These are phyloP conservation scores for Lutjanus erythropterus DNA, from an alignment of 2,113 vertebrate species.

Conservation along the genomic window DNA sequence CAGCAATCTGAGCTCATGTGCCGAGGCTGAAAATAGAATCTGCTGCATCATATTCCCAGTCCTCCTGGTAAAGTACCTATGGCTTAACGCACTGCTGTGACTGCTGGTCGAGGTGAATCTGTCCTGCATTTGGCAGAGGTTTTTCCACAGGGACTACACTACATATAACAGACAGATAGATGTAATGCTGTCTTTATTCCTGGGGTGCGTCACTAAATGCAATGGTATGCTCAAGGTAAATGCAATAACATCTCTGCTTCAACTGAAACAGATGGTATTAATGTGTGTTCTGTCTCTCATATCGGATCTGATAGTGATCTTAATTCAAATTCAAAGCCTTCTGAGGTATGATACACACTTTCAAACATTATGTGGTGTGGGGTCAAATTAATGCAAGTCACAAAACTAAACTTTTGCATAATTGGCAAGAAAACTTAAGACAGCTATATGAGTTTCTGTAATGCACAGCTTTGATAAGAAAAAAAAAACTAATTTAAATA, in stretches of 20 bases:
- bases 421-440: neutral
- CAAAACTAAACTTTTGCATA: neutral
- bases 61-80: constrained; percentile 29
- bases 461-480: neutral
- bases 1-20: constrained; percentile 35
- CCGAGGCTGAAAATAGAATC: constrained; percentile 66
- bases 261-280: constrained; percentile 18
- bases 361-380: neutral
- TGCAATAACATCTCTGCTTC: constrained; percentile 21
- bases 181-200: neutral
- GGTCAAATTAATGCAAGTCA: constrained; percentile 17
- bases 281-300: constrained; percentile 11
- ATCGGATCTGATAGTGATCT: constrained; percentile 38
- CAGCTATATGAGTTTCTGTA: neutral
- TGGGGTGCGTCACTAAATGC: neutral
- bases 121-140: constrained; percentile 5
- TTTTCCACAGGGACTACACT: neutral
- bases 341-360: constrained; percentile 14
- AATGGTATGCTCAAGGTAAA: constrained; percentile 7
- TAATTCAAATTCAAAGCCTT: constrained; percentile 28
- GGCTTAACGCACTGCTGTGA: constrained; percentile 12
- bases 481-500: neutral
- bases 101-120: constrained; percentile 36
- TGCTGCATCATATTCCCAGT: constrained; percentile 59
- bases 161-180: neutral